Conservation (phyloP, 2,888 invertebrate species). For the Brenthis hecate region DNA sequence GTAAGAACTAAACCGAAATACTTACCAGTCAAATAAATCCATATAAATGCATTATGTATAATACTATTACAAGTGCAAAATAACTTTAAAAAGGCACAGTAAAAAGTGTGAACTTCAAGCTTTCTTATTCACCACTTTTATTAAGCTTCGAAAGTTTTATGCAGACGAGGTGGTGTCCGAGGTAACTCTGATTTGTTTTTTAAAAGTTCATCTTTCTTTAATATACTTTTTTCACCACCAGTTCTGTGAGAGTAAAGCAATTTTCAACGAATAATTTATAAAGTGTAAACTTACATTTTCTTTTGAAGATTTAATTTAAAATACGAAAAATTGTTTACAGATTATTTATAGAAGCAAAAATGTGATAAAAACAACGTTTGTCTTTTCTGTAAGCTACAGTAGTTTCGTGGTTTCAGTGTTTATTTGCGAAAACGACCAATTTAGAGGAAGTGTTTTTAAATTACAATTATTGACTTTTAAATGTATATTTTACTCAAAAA, state of each 20-base stretch:
- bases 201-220: conserved; percentile 19
- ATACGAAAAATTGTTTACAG: background rate
- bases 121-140: conserved; percentile 22
- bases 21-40: no score
- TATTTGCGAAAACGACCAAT: no score
- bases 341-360: background rate
- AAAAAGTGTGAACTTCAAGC: conserved; percentile 9
- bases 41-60: no score
- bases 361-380: no score
- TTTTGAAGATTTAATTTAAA: background rate
- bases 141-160: conserved; percentile 23
- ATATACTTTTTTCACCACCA: conserved; percentile 5
- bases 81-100: background rate
- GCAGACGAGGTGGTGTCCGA: conserved; percentile 19
- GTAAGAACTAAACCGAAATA: no score
- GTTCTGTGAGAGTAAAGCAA: background rate
- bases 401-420: no score
- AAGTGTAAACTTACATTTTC: background rate
- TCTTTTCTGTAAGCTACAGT: no score
- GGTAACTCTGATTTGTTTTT: conserved; percentile 28
- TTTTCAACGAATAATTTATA: background rate
- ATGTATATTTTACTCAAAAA: no score
- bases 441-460: no score
- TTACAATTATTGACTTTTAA: no score
- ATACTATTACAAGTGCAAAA: no score